phyloP scores from a whole-genome alignment of 2,113 vertebrate species.

The Semicossyphus pulcher region DNA sequence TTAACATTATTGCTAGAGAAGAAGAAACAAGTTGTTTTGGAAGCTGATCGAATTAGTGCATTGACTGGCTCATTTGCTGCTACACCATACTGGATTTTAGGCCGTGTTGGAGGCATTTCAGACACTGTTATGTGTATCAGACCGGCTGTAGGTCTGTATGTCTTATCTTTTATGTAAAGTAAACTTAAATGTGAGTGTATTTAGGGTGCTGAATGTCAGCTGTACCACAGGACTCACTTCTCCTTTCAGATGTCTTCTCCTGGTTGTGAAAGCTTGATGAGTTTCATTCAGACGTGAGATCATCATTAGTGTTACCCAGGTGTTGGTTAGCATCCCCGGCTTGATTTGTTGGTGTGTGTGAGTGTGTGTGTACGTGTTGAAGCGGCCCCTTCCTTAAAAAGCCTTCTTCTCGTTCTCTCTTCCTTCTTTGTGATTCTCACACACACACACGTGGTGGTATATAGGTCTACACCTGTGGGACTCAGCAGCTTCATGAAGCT shows the following conservation, averaged over 20 bases:
- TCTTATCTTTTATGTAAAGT: neutral
- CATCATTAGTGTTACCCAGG: neutral
- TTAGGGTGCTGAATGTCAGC: no score
- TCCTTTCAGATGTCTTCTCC: conserved; percentile 11
- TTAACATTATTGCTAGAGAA: no score
- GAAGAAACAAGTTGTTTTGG: no score
- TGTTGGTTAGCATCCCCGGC: neutral
- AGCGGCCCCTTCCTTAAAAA: conserved; percentile 11
- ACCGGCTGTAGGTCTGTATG: no score
- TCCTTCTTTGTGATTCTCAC: conserved; percentile 18
- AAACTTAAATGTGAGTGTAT: neutral
- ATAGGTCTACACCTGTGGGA: conserved; percentile 45
- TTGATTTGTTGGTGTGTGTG: no score
- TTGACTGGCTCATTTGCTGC: no score
- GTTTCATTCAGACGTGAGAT: neutral
- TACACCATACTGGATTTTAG: no score
- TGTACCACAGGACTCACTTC: conserved; percentile 30
- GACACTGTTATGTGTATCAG: no score
- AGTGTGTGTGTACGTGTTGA: no score
- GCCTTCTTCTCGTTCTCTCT: conserved; percentile 9
- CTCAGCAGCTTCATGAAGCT: conserved; percentile 14
- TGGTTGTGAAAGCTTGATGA: conserved; percentile 5
- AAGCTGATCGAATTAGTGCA: no score
- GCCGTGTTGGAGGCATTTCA: no score
- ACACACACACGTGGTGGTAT: neutral